Conservation (phyloP, 1,140 invertebrate species). For the Musca domestica region DNA sequence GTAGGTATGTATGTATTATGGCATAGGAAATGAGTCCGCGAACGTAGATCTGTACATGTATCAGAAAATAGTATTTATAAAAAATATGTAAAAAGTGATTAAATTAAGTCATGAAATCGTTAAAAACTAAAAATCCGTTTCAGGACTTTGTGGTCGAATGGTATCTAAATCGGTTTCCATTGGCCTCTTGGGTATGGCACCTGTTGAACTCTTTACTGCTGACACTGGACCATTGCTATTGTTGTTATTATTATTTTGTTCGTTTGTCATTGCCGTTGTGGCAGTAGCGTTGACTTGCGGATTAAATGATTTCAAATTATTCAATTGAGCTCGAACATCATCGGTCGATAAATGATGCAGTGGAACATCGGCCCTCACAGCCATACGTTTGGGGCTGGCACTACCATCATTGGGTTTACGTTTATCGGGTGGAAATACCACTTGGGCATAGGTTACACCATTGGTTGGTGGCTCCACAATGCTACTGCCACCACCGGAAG, state of each 20-base stretch:
- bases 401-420: constrained; percentile 42
- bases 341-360: constrained; percentile 45
- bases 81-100: background rate
- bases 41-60: background rate
- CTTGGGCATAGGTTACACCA: constrained; percentile 49
- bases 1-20: background rate
- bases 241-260: constrained; percentile 4
- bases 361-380: constrained; percentile 46
- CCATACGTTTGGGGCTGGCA: constrained; percentile 43
- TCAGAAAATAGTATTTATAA: background rate
- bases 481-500: constrained; percentile 38
- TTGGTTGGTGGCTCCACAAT: constrained; percentile 33
- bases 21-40: no score
- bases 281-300: background rate
- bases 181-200: background rate
- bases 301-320: constrained; percentile 44
- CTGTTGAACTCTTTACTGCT: background rate
- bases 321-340: constrained; percentile 44
- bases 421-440: constrained; percentile 47
- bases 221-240: background rate
- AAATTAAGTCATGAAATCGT: background rate
- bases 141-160: constrained; percentile 44
- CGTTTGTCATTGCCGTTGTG: constrained; percentile 11
- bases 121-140: constrained; percentile 44
- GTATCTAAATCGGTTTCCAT: constrained; percentile 29